phyloP scores from a whole-genome alignment of 2,888 invertebrate genomes.

The Dasypogon diadema region DNA sequence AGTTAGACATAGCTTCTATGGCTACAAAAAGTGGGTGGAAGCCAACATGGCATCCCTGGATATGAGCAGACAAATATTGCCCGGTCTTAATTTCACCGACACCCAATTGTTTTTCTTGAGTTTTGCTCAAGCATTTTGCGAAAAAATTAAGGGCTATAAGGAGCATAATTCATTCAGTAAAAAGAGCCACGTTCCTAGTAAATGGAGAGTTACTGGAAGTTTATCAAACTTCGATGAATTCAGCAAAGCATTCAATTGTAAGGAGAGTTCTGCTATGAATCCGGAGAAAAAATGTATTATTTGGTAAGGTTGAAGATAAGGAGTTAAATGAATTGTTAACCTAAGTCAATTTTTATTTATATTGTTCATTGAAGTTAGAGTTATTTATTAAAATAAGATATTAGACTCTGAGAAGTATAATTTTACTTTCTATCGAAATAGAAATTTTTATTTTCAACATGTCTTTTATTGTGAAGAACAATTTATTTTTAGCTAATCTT shows the following conservation, averaged over 20 bases:
- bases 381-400: no score
- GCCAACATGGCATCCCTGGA: background rate
- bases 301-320: background rate
- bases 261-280: slow-evolving; percentile 2
- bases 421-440: no score
- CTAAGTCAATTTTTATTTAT: no score
- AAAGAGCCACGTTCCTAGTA: slow-evolving; percentile 64
- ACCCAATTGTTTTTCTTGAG: slow-evolving; percentile 43
- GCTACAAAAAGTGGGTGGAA: slow-evolving; percentile 58
- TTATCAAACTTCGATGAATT: slow-evolving; percentile 40
- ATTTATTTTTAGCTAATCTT: no score
- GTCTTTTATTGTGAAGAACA: no score
- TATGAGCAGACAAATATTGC: background rate
- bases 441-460: no score
- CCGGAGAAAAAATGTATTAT: background rate
- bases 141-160: slow-evolving; percentile 68
- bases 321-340: no score
- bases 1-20: slow-evolving; percentile 57
- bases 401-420: no score
- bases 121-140: slow-evolving; percentile 47
- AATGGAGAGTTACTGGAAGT: slow-evolving; percentile 16
- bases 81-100: background rate
- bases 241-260: slow-evolving; percentile 20
- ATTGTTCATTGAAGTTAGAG: no score
- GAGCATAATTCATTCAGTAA: slow-evolving; percentile 76